These are phyloP conservation scores for Kradibia gibbosae DNA, from an alignment of 1,140 invertebrate genomes.

Conservation along the genomic window DNA sequence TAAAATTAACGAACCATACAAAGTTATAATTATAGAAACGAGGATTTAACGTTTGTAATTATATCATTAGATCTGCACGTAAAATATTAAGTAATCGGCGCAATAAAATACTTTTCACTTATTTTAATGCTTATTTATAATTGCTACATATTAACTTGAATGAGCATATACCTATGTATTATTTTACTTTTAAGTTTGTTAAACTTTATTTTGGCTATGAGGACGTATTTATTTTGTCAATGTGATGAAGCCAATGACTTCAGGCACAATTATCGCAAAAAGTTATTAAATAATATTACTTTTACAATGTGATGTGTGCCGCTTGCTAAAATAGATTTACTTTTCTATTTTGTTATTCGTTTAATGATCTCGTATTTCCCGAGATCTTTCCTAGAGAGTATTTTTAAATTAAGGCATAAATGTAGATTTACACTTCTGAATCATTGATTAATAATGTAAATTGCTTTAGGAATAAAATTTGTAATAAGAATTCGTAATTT, in stretches of 20 bases:
- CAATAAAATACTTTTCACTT: too few relatives aligned
- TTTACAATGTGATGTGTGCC: not conserved
- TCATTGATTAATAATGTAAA: not conserved
- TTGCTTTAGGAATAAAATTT: not conserved
- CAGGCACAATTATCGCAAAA: not conserved
- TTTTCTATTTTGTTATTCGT: constrained; percentile 2
- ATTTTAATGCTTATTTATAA: too few relatives aligned
- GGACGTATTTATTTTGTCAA: not conserved
- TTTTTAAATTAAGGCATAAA: constrained; percentile 2
- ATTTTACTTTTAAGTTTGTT: not conserved
- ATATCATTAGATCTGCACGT: too few relatives aligned
- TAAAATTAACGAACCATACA: not conserved
- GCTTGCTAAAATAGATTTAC: not conserved
- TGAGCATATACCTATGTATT: too few relatives aligned
- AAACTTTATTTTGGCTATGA: constrained; percentile 7
- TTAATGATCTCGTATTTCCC: constrained; percentile 2
- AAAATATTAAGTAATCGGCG: too few relatives aligned
- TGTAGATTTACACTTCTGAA: not conserved
- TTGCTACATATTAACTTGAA: too few relatives aligned
- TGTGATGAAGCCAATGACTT: constrained; percentile 1
- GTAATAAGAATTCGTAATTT: too few relatives aligned
- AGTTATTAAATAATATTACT: not conserved
- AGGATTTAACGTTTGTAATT: too few relatives aligned
- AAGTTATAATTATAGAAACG: not conserved
- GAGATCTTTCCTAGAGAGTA: not conserved